These are phyloP conservation scores for Bradypodion ventrale DNA, from an alignment of 2,797 vertebrate genomes.

Conservation along the genomic window DNA sequence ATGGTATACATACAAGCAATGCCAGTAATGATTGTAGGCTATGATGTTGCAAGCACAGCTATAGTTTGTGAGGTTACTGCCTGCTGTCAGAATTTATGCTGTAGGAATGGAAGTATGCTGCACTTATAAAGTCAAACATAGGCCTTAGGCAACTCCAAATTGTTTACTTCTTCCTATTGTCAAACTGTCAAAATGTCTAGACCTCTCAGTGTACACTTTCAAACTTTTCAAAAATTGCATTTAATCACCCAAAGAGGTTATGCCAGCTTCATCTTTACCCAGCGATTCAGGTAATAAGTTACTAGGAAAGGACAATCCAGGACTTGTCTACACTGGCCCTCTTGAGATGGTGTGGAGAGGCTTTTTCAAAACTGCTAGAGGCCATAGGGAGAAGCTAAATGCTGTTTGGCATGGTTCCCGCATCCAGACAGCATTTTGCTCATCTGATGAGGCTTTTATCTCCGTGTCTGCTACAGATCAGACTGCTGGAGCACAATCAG, in stretches of 20 bases:
- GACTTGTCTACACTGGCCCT: too few relatives aligned
- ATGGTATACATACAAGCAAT: not conserved
- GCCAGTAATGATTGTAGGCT: not conserved
- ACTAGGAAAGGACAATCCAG: not conserved
- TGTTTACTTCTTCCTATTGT: not conserved
- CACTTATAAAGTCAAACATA: not conserved
- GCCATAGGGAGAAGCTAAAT: too few relatives aligned
- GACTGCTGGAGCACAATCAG: too few relatives aligned
- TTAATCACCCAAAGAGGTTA: not conserved
- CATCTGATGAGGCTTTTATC: too few relatives aligned
- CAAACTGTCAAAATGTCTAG: constrained; percentile 16
- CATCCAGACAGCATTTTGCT: too few relatives aligned
- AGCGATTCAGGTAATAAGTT: not conserved
- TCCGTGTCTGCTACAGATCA: too few relatives aligned
- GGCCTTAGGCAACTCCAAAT: not conserved
- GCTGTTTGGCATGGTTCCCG: too few relatives aligned
- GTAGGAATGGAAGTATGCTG: not conserved
- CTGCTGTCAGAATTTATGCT: not conserved
- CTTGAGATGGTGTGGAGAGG: too few relatives aligned
- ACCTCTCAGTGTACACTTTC: constrained; percentile 7
- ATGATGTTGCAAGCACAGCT: not conserved
- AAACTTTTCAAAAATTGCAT: not conserved
- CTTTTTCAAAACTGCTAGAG: too few relatives aligned
- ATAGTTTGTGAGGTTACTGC: not conserved
- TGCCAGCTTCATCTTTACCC: not conserved